Evolutionary conservation across 2,113 vertebrate species (phyloP), one percentile per base, ranked within the genome.

Genomic region (Anseranas semipalmata): DNA sequence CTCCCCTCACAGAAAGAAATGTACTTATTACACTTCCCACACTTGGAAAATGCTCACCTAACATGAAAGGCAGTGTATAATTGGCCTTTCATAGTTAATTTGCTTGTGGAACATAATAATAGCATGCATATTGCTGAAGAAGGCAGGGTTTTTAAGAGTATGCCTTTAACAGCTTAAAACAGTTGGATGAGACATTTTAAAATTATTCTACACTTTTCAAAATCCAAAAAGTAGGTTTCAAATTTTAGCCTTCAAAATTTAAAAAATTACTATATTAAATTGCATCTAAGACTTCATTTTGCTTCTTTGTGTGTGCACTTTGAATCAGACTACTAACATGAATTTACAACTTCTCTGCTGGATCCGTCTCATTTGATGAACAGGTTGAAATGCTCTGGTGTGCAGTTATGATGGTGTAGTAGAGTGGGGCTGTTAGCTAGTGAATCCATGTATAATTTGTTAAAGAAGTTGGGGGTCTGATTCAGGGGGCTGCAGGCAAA

Each of bases 71-170:
- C 39, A 72, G 46, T 63, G 18, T 83, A 30, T 88, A 91, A 75
- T 77, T 95, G 79, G 43, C 78, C 60, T n/a, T 87, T 89, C 66
- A 39, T 66, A 72, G 30, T 89, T 94, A 68, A 87, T 93, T 87
- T 89, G 8, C 81, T 94, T 85, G 73, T 91, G 73, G 43, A 89
- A 92, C 52, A 19, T 72, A 84, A 52, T 81, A 95, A 75, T 60
- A 92, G 7, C 37, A 39, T 63, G 56, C 10, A 35, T 72, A 78
- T 90, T 89, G 83, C 66, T n/a, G 73, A 82, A 79, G 75, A 77
- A 89, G 52, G 43, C 22, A 90, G 33, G 90, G 33, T 84, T 92
- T 89, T 96, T 93, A 85, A 70, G 89, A 75, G 52, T 68, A 68
- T 83, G 78, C 50, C 28, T 89, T 92, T 87, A 90, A 89, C 24